phyloP scores from a whole-genome alignment of 1,140 invertebrate genomes.

The Dryas iulia region DNA sequence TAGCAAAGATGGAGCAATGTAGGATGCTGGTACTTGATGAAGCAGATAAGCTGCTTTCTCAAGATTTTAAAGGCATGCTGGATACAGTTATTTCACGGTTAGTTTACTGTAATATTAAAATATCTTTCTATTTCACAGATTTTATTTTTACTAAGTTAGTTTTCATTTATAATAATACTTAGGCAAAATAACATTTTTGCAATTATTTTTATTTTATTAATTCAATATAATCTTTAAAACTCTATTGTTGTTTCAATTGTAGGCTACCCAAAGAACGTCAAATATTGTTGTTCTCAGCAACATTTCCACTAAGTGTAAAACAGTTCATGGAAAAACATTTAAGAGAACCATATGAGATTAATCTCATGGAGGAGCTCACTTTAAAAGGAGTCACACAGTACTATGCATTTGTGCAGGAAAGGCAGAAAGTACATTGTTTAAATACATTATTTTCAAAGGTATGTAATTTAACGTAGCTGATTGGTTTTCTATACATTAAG shows the following conservation, averaged over 20 bases:
- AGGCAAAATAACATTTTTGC: too few species aligned
- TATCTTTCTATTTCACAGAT: too few species aligned
- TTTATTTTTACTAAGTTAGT: too few species aligned
- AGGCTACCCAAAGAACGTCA: slow-evolving; percentile 96
- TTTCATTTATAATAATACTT: too few species aligned
- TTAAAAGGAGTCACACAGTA: slow-evolving; percentile 99
- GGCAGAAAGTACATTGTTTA: slow-evolving; percentile 99
- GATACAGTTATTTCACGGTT: slow-evolving; percentile 96
- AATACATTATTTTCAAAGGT: slow-evolving; percentile 99
- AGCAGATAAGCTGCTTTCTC: slow-evolving; percentile 98
- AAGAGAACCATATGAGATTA: slow-evolving; percentile 98
- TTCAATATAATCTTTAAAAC: too few species aligned
- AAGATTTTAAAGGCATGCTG: slow-evolving; percentile 99
- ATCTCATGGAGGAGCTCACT: slow-evolving; percentile 99
- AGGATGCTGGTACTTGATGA: slow-evolving; percentile 98
- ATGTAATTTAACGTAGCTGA: slow-evolving; percentile 38
- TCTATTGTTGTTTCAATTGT: too few species aligned
- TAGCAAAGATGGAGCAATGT: slow-evolving; percentile 97
- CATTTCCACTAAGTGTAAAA: slow-evolving; percentile 99
- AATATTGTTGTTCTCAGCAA: slow-evolving; percentile 99
- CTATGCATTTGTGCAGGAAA: slow-evolving; percentile 99
- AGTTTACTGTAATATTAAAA: not conserved
- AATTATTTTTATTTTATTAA: too few species aligned
- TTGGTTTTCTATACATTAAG: too few species aligned
- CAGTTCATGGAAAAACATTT: slow-evolving; percentile 99